Base-by-base conservation (phyloP, 2,113 vertebrate species). In the Lepisosteus oculatus region DNA sequence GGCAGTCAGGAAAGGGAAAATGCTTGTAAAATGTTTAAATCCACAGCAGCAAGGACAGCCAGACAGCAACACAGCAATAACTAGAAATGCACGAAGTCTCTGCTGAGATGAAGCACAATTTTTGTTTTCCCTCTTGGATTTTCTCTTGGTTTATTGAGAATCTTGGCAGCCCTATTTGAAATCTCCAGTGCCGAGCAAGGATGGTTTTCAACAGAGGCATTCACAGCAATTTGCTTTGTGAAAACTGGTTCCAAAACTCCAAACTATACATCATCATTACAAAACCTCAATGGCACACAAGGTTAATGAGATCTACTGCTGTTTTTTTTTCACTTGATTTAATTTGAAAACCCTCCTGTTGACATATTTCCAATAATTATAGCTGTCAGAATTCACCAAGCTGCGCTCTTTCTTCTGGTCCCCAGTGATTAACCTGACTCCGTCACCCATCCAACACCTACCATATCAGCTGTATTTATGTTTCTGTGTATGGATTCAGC, bases 301-400 rank as follows among this genome's bases (percentile, higher is more conserved):
- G 17, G 42, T 45, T 55, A 54, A 65, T 56, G 70, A 64, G 70
- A 72, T 54, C 51, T 64, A 59, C 29, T 4, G 12, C 29, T 45
- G 43, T 2, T 13, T 69, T 15, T 54, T 41, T 65, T 8, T 13
- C 45, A 55, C 61, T 54, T 41, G 51, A 74, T 74, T 63, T 42
- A 68, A 70, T 45, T 64, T 41, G 57, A 74, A 74, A 43, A 56
- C 59, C 8, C 73, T 44, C 8, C 61, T 43, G 62, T 47, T 9
- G 29, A 59, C 14, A 29, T 61, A 55, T 74, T 74, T 65, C 54
- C 54, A 61, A 66, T 55, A 74, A 74, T 65, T 74, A 55, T 42
- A 57, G 59, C 68, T 29, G 47, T 13, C 59, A 13, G 45, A 69
- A 47, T 74, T 54, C 42, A 29, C 72, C 62, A 47, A 55, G 3